Conservation (phyloP, 2,797 vertebrate genomes). For the Gambelia wislizenii region DNA sequence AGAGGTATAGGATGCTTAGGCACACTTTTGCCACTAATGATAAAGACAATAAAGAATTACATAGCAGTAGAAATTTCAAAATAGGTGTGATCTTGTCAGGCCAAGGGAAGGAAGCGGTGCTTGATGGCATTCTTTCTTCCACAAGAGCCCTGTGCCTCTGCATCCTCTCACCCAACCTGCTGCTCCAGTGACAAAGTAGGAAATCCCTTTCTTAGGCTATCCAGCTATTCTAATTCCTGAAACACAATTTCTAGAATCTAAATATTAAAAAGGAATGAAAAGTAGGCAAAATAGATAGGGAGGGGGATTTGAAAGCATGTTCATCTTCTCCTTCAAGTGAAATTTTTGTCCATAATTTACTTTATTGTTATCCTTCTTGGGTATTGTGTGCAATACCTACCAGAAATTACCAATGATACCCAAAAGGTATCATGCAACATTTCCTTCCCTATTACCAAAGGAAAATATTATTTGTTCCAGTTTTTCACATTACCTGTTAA, state of each 20-base stretch:
- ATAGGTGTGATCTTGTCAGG: neutral
- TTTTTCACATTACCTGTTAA: neutral
- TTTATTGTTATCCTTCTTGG: too few species aligned
- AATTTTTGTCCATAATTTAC: neutral
- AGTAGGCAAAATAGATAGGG: neutral
- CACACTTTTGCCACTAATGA: too few species aligned
- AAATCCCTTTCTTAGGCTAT: rapidly evolving
- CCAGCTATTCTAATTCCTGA: neutral
- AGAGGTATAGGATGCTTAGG: neutral
- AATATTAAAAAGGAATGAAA: rapidly evolving
- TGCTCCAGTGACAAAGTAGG: neutral
- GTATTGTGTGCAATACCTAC: neutral
- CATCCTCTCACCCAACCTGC: neutral
- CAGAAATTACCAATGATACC: neutral
- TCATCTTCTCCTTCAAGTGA: neutral
- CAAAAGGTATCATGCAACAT: neutral
- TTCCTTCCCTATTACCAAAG: neutral
- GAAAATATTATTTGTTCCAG: slow-evolving; percentile 12
- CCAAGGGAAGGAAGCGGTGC: neutral
- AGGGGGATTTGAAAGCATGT: neutral
- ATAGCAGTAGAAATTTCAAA: neutral
- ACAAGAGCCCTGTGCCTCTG: neutral
- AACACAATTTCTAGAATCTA: neutral
- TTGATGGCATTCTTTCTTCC: neutral
- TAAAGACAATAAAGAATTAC: too few species aligned